Evolutionary conservation across 1,140 invertebrate genomes (phyloP).

Genomic region (Apocrypta bakeri): DNA sequence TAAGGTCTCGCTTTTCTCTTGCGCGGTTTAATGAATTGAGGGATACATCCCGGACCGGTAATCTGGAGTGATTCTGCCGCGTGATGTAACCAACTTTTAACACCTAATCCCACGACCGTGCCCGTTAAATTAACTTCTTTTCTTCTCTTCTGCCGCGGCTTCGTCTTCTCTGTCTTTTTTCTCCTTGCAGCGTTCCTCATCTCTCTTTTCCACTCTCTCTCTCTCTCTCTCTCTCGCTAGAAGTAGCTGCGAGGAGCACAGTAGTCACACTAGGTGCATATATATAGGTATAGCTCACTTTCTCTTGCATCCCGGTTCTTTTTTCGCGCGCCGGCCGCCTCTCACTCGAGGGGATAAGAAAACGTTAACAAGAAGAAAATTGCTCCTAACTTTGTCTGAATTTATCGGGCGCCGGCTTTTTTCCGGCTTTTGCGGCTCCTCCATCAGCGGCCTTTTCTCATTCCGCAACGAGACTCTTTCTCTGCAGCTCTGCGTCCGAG

Average conservation of each 20-base stretch:
- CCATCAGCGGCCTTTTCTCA: not conserved
- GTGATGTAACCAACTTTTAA: conserved; percentile 61
- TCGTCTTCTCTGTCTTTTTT: conserved; percentile 12
- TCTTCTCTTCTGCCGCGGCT: conserved; percentile 29
- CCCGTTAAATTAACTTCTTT: conserved; percentile 65
- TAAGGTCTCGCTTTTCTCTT: not conserved
- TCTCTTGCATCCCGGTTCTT: conserved; percentile 8
- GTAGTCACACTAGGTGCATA: too few species aligned
- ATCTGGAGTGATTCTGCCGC: conserved; percentile 51
- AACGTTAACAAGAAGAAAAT: conserved; percentile 67
- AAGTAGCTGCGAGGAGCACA: not conserved
- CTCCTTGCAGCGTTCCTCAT: conserved; percentile 31
- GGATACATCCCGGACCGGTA: conserved; percentile 50
- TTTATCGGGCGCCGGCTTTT: not conserved
- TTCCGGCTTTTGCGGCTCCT: not conserved
- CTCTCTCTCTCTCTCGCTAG: not conserved
- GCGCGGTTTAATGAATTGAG: conserved; percentile 34
- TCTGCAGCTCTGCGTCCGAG: conserved; percentile 37
- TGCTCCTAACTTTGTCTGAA: conserved; percentile 60
- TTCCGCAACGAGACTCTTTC: not conserved
- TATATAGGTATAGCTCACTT: not conserved
- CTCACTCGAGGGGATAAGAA: conserved; percentile 48
- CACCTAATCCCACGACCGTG: conserved; percentile 58
- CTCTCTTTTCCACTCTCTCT: conserved; percentile 17
- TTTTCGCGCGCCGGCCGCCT: conserved; percentile 1